These are phyloP conservation scores for Abrostola tripartita DNA, from an alignment of 2,888 invertebrate species.

Conservation along the genomic window DNA sequence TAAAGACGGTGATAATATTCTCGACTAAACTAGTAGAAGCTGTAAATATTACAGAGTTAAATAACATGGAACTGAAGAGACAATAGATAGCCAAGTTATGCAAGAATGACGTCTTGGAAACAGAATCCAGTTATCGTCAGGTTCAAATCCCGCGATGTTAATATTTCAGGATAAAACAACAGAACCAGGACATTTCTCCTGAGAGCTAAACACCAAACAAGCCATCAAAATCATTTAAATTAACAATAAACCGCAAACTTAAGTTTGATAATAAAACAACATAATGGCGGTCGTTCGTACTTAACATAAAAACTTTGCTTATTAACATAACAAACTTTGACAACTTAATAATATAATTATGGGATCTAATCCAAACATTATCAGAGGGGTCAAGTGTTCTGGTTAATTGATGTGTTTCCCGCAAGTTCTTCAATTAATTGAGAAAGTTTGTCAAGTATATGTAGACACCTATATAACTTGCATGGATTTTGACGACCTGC, in stretches of 20 bases:
- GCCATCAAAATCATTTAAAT: constrained; percentile 4
- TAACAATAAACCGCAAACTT: constrained; percentile 6
- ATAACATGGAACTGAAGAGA: no score
- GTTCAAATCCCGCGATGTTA: not conserved
- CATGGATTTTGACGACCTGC: no score
- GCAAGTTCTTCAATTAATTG: constrained; percentile 64
- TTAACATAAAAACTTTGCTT: constrained; percentile 10
- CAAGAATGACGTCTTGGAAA: no score
- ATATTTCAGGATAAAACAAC: not conserved
- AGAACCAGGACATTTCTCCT: not conserved
- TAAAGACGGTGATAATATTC: no score
- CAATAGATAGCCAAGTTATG: no score
- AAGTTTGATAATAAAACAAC: constrained; percentile 5
- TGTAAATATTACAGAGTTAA: no score
- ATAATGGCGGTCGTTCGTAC: constrained; percentile 3
- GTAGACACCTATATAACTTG: constrained; percentile 47
- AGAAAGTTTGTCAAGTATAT: constrained; percentile 65
- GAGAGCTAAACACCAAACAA: constrained; percentile 2
- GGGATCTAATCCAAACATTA: constrained; percentile 25
- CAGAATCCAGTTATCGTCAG: no score
- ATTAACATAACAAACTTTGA: constrained; percentile 14
- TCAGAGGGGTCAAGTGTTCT: constrained; percentile 34
- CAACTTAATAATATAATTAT: constrained; percentile 30
- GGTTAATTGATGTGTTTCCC: constrained; percentile 54
- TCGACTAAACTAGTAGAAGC: no score